phyloP scores from a whole-genome alignment of 1,140 invertebrate species.

The Tenebrio molitor region DNA sequence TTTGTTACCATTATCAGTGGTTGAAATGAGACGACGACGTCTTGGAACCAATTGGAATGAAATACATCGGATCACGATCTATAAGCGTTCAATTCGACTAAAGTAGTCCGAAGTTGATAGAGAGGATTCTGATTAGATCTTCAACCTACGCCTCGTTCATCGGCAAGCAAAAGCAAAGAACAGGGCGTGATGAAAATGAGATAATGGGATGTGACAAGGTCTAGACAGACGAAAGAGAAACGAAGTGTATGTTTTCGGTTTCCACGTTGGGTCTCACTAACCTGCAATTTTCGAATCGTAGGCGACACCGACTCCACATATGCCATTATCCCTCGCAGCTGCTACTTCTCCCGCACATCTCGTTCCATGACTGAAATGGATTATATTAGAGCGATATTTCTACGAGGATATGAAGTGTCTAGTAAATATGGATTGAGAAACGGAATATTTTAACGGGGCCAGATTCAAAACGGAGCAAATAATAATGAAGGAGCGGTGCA shows the following conservation, averaged over 20 bases:
- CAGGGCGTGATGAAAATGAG: not conserved
- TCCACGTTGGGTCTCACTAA: constrained; percentile 62
- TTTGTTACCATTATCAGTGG: no score
- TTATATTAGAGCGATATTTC: not conserved
- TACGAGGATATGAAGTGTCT: not conserved
- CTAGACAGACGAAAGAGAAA: not conserved
- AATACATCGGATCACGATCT: no score
- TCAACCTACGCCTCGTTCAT: no score
- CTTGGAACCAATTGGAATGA: no score
- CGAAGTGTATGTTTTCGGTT: not conserved
- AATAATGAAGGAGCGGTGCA: no score
- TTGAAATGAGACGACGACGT: no score
- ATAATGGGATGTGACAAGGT: not conserved
- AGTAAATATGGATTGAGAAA: not conserved
- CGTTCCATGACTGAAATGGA: constrained; percentile 86
- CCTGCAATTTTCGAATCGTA: constrained; percentile 98
- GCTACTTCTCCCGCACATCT: constrained; percentile 97
- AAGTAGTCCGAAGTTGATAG: no score
- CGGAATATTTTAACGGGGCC: no score
- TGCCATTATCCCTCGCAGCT: constrained; percentile 94
- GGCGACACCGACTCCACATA: constrained; percentile 99
- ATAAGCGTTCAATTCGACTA: no score
- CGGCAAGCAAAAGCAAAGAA: no score
- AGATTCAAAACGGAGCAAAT: no score
- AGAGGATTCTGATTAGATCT: no score